Evolutionary conservation across 2,113 vertebrate genomes (phyloP).

Genomic region (Gnathonemus echidnorhynchus): DNA sequence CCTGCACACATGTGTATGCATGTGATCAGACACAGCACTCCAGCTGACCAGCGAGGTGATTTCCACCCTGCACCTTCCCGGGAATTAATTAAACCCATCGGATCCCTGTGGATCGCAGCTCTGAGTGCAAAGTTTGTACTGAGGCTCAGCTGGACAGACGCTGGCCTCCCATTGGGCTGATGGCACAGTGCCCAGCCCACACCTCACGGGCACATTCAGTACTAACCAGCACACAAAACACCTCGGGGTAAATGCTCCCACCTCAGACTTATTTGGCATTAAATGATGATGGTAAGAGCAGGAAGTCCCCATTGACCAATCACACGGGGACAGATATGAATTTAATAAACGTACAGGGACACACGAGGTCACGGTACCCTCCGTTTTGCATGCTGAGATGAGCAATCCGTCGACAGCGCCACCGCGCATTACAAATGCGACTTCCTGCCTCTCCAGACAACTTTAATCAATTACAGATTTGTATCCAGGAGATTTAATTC

Average conservation of each 20-base stretch:
- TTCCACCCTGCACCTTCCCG: not conserved
- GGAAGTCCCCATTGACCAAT: not conserved
- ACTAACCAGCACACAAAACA: not conserved
- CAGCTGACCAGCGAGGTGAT: not conserved
- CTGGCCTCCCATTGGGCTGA: not conserved
- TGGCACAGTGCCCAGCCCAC: not conserved
- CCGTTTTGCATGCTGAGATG: slow-evolving; percentile 19
- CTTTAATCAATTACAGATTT: slow-evolving; percentile 60
- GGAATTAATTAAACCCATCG: not conserved
- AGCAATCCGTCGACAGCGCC: slow-evolving; percentile 10
- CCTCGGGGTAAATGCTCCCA: not conserved
- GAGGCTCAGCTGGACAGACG: not conserved
- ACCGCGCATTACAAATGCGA: slow-evolving; percentile 47
- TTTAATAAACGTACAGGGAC: not conserved
- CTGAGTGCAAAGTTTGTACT: not conserved
- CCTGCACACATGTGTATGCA: not conserved
- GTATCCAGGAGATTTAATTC: slow-evolving; percentile 63
- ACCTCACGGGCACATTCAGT: not conserved
- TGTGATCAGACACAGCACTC: not conserved
- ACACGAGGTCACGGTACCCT: slow-evolving; percentile 39
- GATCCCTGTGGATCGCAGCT: not conserved
- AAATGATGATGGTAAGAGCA: not conserved
- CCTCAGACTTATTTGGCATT: not conserved
- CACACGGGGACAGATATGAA: not conserved
- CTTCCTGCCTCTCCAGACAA: slow-evolving; percentile 39